Evolutionary conservation across 2,113 vertebrate species (phyloP).

Genomic region (Morone saxatilis): DNA sequence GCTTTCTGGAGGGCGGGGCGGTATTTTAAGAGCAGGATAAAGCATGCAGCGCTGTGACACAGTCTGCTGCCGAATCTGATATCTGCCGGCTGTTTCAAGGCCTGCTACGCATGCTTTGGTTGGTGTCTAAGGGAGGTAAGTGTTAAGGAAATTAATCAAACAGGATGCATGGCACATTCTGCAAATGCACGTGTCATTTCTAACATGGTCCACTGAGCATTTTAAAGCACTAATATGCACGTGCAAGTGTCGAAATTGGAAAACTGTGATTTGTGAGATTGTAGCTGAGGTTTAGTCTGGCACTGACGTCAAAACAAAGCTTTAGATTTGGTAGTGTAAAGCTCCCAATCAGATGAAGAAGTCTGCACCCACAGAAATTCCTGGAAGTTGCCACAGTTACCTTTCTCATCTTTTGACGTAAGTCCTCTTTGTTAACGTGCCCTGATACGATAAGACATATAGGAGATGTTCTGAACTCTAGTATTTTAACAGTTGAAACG

Average conservation of each 20-base stretch:
- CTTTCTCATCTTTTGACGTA: conserved; percentile 14
- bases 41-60: conserved; percentile 56
- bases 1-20: conserved; percentile 52
- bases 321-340: background rate
- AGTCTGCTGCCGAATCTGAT: conserved; percentile 54
- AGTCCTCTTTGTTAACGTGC: background rate
- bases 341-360: background rate
- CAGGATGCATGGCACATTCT: background rate
- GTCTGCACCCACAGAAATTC: background rate
- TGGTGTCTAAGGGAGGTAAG: conserved; percentile 33
- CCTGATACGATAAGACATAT: background rate
- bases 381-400: background rate
- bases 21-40: conserved; percentile 59
- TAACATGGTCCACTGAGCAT: background rate
- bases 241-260: background rate
- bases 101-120: conserved; percentile 32
- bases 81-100: conserved; percentile 49
- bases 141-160: conserved; percentile 1
- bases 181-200: background rate
- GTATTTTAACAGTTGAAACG: conserved; percentile 13
- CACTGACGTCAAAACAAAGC: conserved; percentile 36
- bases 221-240: background rate
- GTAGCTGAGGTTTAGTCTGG: background rate
- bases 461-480: background rate
- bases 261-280: background rate